phyloP scores from a whole-genome alignment of 1,140 invertebrate species.

The Psilanteris sp. region DNA sequence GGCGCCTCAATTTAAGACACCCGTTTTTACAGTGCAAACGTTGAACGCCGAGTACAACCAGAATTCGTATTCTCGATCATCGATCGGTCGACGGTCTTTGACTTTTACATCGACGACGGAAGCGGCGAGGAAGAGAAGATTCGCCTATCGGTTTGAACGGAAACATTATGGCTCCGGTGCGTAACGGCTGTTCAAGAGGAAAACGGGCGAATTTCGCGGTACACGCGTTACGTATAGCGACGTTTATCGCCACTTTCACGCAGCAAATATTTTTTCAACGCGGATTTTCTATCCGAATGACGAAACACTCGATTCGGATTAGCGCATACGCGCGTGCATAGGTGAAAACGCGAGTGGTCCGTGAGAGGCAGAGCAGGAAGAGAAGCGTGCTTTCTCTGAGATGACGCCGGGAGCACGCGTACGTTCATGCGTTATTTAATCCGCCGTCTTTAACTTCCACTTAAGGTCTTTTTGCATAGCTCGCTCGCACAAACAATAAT shows the following conservation, averaged over 20 bases:
- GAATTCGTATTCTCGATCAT: too few species aligned
- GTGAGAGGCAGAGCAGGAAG: conserved; percentile 59
- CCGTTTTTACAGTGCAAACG: too few species aligned
- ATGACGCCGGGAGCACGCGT: conserved; percentile 35
- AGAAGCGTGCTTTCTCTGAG: conserved; percentile 55
- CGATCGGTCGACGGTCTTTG: too few species aligned
- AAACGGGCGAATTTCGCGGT: conserved; percentile 5
- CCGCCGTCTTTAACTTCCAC: conserved; percentile 12
- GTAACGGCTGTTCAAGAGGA: too few species aligned
- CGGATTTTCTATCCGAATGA: conserved; percentile 14
- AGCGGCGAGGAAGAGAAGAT: too few species aligned
- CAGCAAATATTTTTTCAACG: conserved; percentile 34
- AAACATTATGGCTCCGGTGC: too few species aligned
- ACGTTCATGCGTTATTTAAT: conserved; percentile 31
- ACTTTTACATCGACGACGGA: too few species aligned
- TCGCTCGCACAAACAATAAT: conserved; percentile 26
- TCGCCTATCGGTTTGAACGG: too few species aligned
- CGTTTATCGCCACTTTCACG: conserved; percentile 66
- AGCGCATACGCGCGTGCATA: background rate
- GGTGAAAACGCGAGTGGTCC: conserved; percentile 52
- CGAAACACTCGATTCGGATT: conserved; percentile 37
- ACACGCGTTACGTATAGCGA: conserved; percentile 25
- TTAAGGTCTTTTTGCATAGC: conserved; percentile 35
- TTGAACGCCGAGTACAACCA: too few species aligned
- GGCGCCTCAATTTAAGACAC: too few species aligned